Evolutionary conservation across 1,140 invertebrate species (phyloP), one percentile per base, ranked within the genome.

Genomic region (Meloidogyne exigua): DNA sequence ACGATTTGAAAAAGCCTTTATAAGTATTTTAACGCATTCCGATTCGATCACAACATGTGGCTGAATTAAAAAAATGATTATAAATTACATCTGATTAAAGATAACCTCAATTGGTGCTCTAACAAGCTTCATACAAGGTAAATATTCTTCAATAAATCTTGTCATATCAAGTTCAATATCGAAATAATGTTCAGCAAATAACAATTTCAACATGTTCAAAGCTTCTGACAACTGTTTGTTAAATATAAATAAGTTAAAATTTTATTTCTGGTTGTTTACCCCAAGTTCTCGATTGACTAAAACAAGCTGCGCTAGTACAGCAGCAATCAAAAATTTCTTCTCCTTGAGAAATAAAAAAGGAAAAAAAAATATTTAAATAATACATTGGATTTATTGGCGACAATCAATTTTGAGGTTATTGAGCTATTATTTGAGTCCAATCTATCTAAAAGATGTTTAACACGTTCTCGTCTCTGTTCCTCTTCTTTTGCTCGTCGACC

Each of bases 61-160:
- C 49, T 57, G 10, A 57, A 57, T 57, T n/a, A 5, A 49, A 18
- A 49, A 49, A 49, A 49, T 49, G 18, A n/a, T 7, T 57, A n/a
- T 57, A n/a, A 57, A 57, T 57, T 57, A 32, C 28, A 32, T 57
- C 7, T 5, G 1, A n/a, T 5, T 57, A 57, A 57, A 57, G 21
- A 57, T n/a, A 57, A 71, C 69, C 36, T 71, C 69, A 21, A 71
- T 42, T 9, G 69, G 69, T 26, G 69, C 69, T 11, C 69, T 49
- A 44, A 71, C 69, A 18, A 32, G 0, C 39, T 71, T 71, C 69
- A 71, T 57, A 44, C 69, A 71, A 10, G 44, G 44, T 15, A 44
- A 71, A 42, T 71, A 71, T 28, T 25, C 28, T 13, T n/a, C 28
- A 44, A 71, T 18, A 44, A 71, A 71, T 18, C 28, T 44, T n/a